Evolutionary conservation across 2,113 vertebrate genomes (phyloP).

Genomic region (Brienomyrus longianalis): DNA sequence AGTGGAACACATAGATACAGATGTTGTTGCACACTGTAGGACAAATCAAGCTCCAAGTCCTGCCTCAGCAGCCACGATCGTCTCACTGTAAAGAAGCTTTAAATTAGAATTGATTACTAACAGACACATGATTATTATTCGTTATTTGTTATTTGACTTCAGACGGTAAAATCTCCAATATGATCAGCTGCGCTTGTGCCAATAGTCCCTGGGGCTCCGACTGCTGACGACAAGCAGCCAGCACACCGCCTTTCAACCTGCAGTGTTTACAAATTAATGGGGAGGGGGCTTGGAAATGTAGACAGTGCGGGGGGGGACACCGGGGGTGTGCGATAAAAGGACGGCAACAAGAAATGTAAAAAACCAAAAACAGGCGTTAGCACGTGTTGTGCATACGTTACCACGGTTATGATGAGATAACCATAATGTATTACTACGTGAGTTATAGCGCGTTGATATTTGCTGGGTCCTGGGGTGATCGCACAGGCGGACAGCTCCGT

Average conservation of each 20-base stretch:
- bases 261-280: background rate
- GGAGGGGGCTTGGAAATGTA: background rate
- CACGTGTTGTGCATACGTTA: background rate
- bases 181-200: background rate
- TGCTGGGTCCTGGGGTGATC: background rate
- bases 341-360: background rate
- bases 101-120: background rate
- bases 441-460: background rate
- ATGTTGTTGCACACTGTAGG: background rate
- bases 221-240: background rate
- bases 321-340: background rate
- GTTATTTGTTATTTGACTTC: background rate
- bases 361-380: background rate
- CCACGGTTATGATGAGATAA: background rate
- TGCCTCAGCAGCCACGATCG: background rate
- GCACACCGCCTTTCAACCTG: background rate
- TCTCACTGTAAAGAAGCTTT: background rate
- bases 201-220: background rate
- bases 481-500: background rate
- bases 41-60: background rate
- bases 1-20: background rate
- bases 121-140: background rate
- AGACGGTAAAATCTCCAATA: background rate
- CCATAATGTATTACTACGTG: background rate
- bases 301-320: background rate